Evolutionary conservation across 2,797 vertebrate species (phyloP), one percentile per base, ranked within the genome.

Genomic region (Hafferia zeledoni): DNA sequence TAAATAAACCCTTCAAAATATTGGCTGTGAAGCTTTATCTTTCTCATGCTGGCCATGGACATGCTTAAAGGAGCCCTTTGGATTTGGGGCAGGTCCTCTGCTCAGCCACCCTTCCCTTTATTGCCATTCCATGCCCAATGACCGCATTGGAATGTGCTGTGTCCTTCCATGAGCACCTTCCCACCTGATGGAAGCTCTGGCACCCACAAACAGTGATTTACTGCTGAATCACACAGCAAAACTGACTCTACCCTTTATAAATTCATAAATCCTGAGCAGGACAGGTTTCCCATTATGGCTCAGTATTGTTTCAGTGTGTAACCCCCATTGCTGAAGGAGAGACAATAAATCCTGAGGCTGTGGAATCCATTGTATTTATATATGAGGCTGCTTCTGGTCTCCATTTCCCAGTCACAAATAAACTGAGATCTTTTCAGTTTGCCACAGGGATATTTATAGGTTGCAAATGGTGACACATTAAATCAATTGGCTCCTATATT

Each of bases 251-350:
- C 41, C 63, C 74, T 95, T 93, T 87, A 83, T 85, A 93, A 94
- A 96, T 81, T 92, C 94, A 96, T 96, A 96, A 96, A 95, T 97
- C 84, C 69, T 1, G 3, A 82, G 83, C 1, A 71, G 77, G 94
- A 93, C 93, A 85, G 74, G 44, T 96, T 96, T 83, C 91, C 94
- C 74, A 78, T 97, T 95, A 94, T 31, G 81, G 82, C 70, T 79
- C 84, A 90, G 82, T 72, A 81, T 68, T 94, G 87, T 96, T 97
- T 95, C 93, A 83, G 83, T 39, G 86, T 85, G 61, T 83, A 91
- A 92, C 74, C 55, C 23, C 10, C 75, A 13, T 11, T 52, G 91
- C 95, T 78, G 83, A 82, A 90, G 87, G 76, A 95, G 89, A 90
- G 31, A 90, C 55, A 85, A 90, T 95, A 91, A 95, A 96, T 95